A percentile compares a stretch with the other conserved stretches of the same genome.
Conservation (phyloP, 1,140 invertebrate genomes). For the Drosophila yakuba region DNA sequence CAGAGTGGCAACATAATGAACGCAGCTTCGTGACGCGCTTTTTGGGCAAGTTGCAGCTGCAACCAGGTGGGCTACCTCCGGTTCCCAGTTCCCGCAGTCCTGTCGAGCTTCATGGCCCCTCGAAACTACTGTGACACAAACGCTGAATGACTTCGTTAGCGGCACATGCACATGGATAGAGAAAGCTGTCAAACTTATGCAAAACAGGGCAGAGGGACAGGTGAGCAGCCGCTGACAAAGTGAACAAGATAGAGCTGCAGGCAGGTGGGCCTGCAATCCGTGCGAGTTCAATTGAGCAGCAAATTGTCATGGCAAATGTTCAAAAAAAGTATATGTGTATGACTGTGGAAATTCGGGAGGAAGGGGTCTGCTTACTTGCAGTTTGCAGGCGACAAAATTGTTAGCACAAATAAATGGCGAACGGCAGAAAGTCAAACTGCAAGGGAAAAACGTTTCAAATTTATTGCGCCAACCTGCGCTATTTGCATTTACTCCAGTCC, state of each 20-base stretch:
- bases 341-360: background rate
- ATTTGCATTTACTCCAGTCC: conserved; percentile 54
- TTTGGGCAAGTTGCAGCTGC: conserved; percentile 46
- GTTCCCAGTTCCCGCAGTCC: background rate
- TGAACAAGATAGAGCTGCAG: conserved; percentile 18
- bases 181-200: conserved; percentile 73
- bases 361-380: background rate
- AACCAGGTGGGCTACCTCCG: conserved; percentile 19
- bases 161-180: conserved; percentile 32
- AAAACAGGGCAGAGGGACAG: conserved; percentile 53
- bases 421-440: conserved; percentile 68
- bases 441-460: conserved; percentile 71
- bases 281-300: conserved; percentile 75
- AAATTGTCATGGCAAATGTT: conserved; percentile 64
- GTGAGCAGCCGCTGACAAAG: conserved; percentile 29
- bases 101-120: conserved; percentile 5
- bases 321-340: conserved; percentile 13
- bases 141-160: conserved; percentile 79
- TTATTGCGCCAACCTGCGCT: conserved; percentile 58
- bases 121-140: conserved; percentile 40
- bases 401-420: conserved; percentile 70
- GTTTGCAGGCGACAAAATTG: conserved; percentile 54
- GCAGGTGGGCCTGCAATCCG: conserved; percentile 39
- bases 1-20: conserved; percentile 67
- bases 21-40: conserved; percentile 50